These are phyloP conservation scores for Pipistrellus pipistrellus DNA, from an alignment of 2,797 vertebrate genomes.

Conservation along the genomic window DNA sequence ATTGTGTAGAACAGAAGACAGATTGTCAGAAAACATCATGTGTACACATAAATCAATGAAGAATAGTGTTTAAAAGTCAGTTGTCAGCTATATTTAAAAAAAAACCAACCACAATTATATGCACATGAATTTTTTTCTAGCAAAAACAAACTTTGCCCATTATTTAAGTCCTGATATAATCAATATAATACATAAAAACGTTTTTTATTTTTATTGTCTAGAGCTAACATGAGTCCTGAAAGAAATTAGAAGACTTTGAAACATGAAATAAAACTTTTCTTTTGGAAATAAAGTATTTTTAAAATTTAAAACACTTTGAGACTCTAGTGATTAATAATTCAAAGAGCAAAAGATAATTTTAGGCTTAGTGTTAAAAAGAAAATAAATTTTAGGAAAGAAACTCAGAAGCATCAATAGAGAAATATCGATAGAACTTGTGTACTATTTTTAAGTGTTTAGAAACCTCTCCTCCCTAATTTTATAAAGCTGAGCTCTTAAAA, in stretches of 20 bases:
- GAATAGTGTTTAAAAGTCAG: not conserved
- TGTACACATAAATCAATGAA: not conserved
- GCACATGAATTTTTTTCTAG: not conserved
- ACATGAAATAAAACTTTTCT: not conserved
- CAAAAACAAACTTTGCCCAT: not conserved
- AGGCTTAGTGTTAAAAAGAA: not conserved
- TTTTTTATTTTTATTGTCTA: constrained; percentile 15
- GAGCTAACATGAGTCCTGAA: not conserved
- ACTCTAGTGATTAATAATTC: constrained; percentile 1
- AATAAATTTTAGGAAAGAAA: not conserved
- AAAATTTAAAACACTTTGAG: constrained; percentile 28
- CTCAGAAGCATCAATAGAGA: not conserved
- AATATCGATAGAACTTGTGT: not conserved
- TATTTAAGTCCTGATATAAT: not conserved
- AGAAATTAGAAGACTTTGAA: constrained; percentile 17
- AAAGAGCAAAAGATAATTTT: not conserved
- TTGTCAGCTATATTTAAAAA: not conserved
- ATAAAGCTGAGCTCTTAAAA: constrained; percentile 1
- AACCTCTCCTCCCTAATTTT: not conserved
- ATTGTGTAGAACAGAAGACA: constrained; percentile 16
- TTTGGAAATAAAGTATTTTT: constrained; percentile 18
- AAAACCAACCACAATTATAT: not conserved
- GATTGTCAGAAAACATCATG: constrained; percentile 2
- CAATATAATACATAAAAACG: not conserved
- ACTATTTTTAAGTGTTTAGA: not conserved